A percentile compares a stretch with the other conserved stretches of the same genome.
Evolutionary conservation across 2,113 vertebrate species (phyloP).

Genomic region (Cephalopterus ornatus): DNA sequence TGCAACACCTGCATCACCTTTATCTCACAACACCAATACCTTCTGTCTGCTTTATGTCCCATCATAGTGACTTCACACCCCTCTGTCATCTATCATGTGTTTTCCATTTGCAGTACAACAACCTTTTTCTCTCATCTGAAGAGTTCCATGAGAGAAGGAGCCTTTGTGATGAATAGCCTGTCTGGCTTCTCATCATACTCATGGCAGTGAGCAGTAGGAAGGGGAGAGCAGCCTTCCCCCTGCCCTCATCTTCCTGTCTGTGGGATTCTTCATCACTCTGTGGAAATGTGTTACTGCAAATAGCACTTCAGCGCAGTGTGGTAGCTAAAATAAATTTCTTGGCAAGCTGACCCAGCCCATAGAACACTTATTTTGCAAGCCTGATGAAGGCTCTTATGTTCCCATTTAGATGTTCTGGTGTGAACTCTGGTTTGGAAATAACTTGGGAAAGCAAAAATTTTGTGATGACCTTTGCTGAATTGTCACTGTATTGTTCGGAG

Average conservation of each 20-base stretch:
- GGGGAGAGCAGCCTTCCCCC: neutral
- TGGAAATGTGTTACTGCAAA: neutral
- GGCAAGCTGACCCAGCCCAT: neutral
- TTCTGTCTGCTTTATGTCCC: neutral
- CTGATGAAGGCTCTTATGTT: neutral
- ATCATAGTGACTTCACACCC: neutral
- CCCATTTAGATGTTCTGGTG: neutral
- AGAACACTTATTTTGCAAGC: neutral
- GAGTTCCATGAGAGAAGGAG: neutral
- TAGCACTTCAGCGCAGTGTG: neutral
- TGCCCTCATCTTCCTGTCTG: neutral
- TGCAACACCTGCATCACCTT: neutral
- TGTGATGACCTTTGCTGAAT: neutral
- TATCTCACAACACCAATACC: neutral
- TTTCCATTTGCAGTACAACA: neutral
- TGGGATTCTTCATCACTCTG: neutral
- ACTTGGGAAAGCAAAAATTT: neutral
- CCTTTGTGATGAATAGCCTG: neutral
- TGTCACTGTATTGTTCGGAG: neutral
- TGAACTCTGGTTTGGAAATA: neutral
- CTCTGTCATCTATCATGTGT: fast-evolving
- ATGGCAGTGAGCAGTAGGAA: neutral
- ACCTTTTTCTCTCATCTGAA: neutral
- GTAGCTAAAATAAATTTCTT: neutral
- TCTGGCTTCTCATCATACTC: neutral